These are phyloP conservation scores for Drosophila fungiperda DNA, from an alignment of 2,888 invertebrate genomes.

Conservation along the genomic window DNA sequence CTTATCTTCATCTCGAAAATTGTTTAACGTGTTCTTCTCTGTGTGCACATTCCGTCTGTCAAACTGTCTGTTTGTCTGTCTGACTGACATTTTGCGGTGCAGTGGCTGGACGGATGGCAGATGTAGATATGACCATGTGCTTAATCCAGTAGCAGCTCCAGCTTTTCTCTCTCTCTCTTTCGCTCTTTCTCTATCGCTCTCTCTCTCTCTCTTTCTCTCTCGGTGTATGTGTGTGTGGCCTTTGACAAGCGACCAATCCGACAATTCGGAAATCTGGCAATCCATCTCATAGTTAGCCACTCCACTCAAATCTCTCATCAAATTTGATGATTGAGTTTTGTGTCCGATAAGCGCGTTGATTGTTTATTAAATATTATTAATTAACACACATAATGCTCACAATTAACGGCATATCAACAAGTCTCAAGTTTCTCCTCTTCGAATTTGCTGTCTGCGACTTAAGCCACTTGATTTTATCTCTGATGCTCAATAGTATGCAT, in stretches of 20 bases:
- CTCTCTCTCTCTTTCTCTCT: neutral
- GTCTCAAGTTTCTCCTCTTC: neutral
- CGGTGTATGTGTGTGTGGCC: slow-evolving; percentile 30
- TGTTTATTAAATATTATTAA: slow-evolving; percentile 76
- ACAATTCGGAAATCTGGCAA: slow-evolving; percentile 11
- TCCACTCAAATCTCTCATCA: neutral
- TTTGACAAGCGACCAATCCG: slow-evolving; percentile 27
- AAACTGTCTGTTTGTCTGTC: slow-evolving; percentile 33
- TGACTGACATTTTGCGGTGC: slow-evolving; percentile 55
- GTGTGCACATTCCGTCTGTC: slow-evolving; percentile 11
- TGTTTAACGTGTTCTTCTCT: slow-evolving; percentile 55
- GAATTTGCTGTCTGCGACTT: neutral
- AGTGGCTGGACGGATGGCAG: slow-evolving; percentile 48
- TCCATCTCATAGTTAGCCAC: slow-evolving; percentile 10
- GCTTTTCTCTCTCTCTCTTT: slow-evolving; percentile 25
- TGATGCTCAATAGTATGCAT: neutral
- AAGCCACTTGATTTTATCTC: neutral
- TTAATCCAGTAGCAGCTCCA: slow-evolving; percentile 40
- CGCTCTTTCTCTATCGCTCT: neutral
- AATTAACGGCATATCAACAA: slow-evolving; percentile 14
- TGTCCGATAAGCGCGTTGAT: slow-evolving; percentile 34
- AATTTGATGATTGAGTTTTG: slow-evolving; percentile 8
- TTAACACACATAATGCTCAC: slow-evolving; percentile 47
- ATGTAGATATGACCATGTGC: slow-evolving; percentile 61
- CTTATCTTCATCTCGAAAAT: slow-evolving; percentile 73